Percentiles rank a stretch among this genome's conserved stretches.
Evolutionary conservation across 2,113 vertebrate genomes (phyloP).

Genomic region (Trematomus loennbergii): DNA sequence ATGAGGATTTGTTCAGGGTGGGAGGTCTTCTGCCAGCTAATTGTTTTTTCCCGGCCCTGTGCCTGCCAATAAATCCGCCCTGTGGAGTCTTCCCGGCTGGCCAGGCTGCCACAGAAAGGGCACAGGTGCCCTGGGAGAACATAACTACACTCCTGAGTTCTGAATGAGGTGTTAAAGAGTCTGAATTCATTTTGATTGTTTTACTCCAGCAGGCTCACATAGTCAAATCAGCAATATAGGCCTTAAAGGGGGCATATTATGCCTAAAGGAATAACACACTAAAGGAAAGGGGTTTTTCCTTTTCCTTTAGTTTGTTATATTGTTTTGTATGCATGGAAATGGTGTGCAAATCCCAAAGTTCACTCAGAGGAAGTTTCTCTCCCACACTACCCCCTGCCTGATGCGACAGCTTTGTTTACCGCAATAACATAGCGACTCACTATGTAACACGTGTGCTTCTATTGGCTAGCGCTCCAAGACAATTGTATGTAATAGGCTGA

Average conservation of each 20-base stretch:
- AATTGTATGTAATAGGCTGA: too few species aligned
- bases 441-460: too few species aligned
- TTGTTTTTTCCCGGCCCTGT: slow-evolving; percentile 72
- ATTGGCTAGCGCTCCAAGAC: too few species aligned
- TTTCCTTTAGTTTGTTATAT: too few species aligned
- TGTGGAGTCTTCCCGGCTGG: slow-evolving; percentile 45
- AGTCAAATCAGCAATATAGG: neutral
- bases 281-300: too few species aligned
- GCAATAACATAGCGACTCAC: too few species aligned
- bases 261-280: too few species aligned
- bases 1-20: slow-evolving; percentile 57
- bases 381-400: too few species aligned
- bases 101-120: slow-evolving; percentile 71
- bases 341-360: too few species aligned
- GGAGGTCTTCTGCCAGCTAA: slow-evolving; percentile 71
- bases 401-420: too few species aligned
- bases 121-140: slow-evolving; percentile 44
- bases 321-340: too few species aligned
- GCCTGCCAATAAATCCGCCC: slow-evolving; percentile 70
- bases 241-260: neutral
- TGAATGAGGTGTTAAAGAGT: slow-evolving; percentile 35
- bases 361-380: too few species aligned
- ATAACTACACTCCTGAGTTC: slow-evolving; percentile 33
- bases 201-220: slow-evolving; percentile 12
- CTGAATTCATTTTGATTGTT: slow-evolving; percentile 1